Evolutionary conservation across 53 echinoderm and acorn worm species (phyloP), one percentile per base, ranked within the genome.

Genomic region (Paracentrotus lividus): DNA sequence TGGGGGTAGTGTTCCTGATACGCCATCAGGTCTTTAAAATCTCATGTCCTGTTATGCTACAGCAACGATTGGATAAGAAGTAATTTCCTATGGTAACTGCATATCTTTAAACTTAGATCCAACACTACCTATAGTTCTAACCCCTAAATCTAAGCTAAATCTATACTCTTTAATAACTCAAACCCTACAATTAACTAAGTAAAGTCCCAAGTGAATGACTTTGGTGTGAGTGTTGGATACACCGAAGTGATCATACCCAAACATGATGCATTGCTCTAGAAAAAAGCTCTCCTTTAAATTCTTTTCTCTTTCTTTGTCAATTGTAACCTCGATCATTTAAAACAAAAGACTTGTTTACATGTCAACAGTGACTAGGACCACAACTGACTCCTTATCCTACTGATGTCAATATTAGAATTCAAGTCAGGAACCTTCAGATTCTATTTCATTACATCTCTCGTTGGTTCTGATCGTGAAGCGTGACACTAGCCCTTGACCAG

Each of bases 381-480:
- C 13, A n/a, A n/a, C 44, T 5, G 26, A 8, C 1, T 13, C 26
- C 55, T 54, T 55, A 86, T 34, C 53, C 56, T 36, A 6, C 43
- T 56, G 54, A 86, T 86, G 86, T 55, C 86, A 86, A 47, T 56
- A 56, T 56, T 55, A 53, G 86, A 86, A 86, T 86, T 86, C 86
- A 55, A 32, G 86, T 86, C 86, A 54, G 86, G 86, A 86, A 36
- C 86, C 34, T 86, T 8, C 33, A 86, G 53, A 86, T 86, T 86
- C 56, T 47, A 86, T 86, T 86, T 56, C 53, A 47, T 55, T 86
- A 14, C 86, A 55, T 53, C 38, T 86, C 54, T 36, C 38, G 86
- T 55, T 56, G 20, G 86, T 55, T 86, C 56, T 86, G 56, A 56
- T 55, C 56, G 55, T 34, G 86, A 86, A 86, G 53, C 86, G 55